Evolutionary conservation across 2,888 invertebrate species (phyloP).

Genomic region (Poecilus cupreus): DNA sequence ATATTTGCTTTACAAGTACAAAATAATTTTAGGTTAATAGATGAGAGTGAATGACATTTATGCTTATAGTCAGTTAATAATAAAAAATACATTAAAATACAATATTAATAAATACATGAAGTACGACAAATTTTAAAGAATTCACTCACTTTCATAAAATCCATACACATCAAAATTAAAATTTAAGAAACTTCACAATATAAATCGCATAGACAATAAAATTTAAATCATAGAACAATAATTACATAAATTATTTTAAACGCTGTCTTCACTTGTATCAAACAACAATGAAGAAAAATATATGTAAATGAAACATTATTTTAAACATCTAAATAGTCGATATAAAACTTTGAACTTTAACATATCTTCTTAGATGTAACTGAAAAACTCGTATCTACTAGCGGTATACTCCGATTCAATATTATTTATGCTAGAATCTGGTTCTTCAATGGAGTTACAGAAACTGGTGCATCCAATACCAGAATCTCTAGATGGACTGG

Average conservation of each 20-base stretch:
- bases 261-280: constrained; percentile 36
- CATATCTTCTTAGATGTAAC: constrained; percentile 20
- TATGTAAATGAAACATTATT: constrained; percentile 19
- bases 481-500: constrained; percentile 50
- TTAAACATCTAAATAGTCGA: constrained; percentile 15
- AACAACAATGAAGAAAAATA: constrained; percentile 39
- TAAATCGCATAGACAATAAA: background rate
- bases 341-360: background rate
- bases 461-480: constrained; percentile 47
- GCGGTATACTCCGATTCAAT: constrained; percentile 50
- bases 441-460: constrained; percentile 49
- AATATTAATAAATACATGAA: background rate
- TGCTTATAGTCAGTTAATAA: constrained; percentile 18
- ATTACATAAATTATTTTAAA: constrained; percentile 7
- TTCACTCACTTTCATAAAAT: background rate
- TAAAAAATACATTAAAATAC: constrained; percentile 31
- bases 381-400: constrained; percentile 9
- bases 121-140: too few relatives aligned
- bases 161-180: background rate
- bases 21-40: constrained; percentile 58
- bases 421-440: constrained; percentile 54
- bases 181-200: background rate
- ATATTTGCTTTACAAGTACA: constrained; percentile 37
- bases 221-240: background rate
- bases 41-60: constrained; percentile 58